A percentile compares a stretch with the other conserved stretches of the same genome.
phyloP scores from a whole-genome alignment of 2,113 vertebrate species.

The Lamprotornis superbus region DNA sequence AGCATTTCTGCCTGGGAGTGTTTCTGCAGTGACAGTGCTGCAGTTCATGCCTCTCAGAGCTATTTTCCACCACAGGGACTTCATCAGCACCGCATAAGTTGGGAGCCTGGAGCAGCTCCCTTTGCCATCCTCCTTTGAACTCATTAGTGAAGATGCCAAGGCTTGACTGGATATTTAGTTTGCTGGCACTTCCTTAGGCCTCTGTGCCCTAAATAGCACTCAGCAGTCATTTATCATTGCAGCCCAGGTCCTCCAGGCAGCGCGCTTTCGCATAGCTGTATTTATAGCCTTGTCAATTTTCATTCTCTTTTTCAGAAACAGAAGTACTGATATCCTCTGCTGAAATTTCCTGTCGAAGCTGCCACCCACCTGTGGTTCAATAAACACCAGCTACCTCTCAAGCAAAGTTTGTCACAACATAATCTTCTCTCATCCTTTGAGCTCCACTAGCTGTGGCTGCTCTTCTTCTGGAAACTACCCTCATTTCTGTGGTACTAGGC shows the following conservation, averaged over 20 bases:
- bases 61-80: neutral
- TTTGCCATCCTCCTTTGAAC: conserved; percentile 3
- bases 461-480: neutral
- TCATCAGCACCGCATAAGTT: neutral
- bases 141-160: neutral
- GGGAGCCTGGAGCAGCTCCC: neutral
- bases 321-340: neutral
- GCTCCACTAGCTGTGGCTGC: neutral
- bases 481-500: neutral
- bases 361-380: neutral
- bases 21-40: neutral
- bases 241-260: neutral
- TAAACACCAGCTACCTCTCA: neutral
- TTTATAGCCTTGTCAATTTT: conserved; percentile 46
- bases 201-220: conserved; percentile 30
- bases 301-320: neutral
- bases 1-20: neutral
- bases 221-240: conserved; percentile 16
- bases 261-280: neutral
- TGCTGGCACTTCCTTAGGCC: neutral
- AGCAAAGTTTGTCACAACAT: neutral
- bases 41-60: neutral
- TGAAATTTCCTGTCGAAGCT: neutral
- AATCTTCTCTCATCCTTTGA: neutral
- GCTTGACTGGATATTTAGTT: conserved; percentile 5